Evolutionary conservation across 2,797 vertebrate genomes (phyloP).

Genomic region (Chrysocyon brachyurus): DNA sequence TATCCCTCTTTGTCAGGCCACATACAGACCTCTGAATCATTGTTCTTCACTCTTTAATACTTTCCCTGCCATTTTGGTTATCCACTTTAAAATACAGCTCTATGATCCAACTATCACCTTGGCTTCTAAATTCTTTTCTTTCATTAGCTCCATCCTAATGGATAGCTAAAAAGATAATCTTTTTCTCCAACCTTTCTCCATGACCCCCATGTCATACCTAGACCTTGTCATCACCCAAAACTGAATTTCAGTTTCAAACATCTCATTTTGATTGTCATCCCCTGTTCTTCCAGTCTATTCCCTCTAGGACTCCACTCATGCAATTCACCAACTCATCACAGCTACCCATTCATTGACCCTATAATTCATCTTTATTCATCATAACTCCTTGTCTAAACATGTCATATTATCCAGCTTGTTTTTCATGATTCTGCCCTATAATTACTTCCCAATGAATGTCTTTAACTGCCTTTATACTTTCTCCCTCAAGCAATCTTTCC

Average conservation of each 20-base stretch:
- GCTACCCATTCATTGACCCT: not conserved
- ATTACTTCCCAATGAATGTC: not conserved
- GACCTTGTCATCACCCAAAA: not conserved
- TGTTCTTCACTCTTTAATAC: not conserved
- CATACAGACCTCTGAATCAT: not conserved
- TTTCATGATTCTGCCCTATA: not conserved
- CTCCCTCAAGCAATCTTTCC: not conserved
- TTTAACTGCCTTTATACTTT: constrained; percentile 12
- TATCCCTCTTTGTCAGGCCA: not conserved
- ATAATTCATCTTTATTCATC: not conserved
- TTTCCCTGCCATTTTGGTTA: not conserved
- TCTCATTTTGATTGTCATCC: not conserved
- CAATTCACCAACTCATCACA: not conserved
- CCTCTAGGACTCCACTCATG: not conserved
- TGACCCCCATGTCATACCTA: not conserved
- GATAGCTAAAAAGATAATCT: not conserved
- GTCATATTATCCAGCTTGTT: not conserved
- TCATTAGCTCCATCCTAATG: not conserved
- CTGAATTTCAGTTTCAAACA: not conserved
- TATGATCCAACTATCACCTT: not conserved
- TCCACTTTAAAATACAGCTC: not conserved
- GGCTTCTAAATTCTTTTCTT: not conserved
- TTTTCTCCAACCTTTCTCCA: not conserved
- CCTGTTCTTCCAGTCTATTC: not conserved
- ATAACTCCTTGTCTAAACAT: not conserved